Evolutionary conservation across 2,113 vertebrate species (phyloP).

Genomic region (Phrynosoma platyrhinos): DNA sequence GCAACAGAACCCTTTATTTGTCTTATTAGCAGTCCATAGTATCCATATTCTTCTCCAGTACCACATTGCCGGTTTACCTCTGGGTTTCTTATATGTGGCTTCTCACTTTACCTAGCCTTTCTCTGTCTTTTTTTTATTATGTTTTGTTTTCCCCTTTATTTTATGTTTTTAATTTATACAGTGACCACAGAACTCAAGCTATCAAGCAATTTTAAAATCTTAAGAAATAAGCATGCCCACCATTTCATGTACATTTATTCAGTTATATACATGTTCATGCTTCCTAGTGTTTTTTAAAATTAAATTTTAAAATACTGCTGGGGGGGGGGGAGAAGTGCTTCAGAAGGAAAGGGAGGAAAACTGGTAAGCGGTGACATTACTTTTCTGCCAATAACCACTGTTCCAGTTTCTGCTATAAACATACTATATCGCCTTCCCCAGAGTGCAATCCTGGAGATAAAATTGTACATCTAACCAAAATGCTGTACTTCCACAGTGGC

Average conservation of each 20-base stretch:
- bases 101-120: neutral
- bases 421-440: neutral
- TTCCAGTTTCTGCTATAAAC: neutral
- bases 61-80: too few species aligned
- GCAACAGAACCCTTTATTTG: too few species aligned
- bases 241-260: neutral
- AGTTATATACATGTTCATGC: neutral
- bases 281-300: neutral
- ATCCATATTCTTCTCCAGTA: too few species aligned
- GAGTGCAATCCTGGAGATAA: neutral
- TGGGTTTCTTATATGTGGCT: too few species aligned
- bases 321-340: neutral
- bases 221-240: neutral
- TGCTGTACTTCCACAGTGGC: neutral
- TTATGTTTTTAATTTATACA: too few species aligned
- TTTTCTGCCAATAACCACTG: neutral
- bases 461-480: neutral
- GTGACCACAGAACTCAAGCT: neutral
- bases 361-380: neutral
- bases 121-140: neutral
- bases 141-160: neutral
- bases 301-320: neutral
- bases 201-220: neutral
- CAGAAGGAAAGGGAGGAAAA: neutral
- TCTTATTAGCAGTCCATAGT: too few species aligned